Conservation (phyloP, 2,797 vertebrate species). For the Lycodopsis pacificus region DNA sequence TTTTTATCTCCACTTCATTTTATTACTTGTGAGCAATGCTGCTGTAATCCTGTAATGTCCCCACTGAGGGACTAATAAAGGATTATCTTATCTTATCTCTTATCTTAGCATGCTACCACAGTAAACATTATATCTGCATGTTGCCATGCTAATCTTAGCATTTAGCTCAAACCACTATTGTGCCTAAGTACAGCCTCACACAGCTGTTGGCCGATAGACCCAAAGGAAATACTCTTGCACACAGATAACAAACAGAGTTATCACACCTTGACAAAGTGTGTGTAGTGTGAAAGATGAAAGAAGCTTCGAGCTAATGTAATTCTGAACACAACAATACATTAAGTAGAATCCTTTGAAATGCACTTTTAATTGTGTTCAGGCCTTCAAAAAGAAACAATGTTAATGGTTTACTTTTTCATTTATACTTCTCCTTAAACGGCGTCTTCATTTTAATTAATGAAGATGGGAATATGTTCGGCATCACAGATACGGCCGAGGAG, state of each 20-base stretch:
- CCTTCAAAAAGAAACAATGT: constrained; percentile 42
- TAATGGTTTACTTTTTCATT: constrained; percentile 37
- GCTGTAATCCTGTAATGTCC: too few relatives aligned
- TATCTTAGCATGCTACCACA: background rate
- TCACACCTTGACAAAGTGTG: constrained; percentile 14
- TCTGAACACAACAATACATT: constrained; percentile 30
- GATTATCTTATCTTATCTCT: too few relatives aligned
- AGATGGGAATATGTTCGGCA: constrained; percentile 27
- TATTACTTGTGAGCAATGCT: too few relatives aligned
- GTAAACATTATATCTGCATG: background rate
- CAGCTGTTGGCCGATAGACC: background rate
- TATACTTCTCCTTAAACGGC: constrained; percentile 26
- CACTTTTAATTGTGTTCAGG: constrained; percentile 37
- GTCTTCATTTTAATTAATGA: constrained; percentile 36
- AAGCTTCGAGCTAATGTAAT: constrained; percentile 20
- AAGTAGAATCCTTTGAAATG: constrained; percentile 39
- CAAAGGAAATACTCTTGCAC: constrained; percentile 3
- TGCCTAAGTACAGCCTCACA: background rate
- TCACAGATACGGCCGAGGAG: constrained; percentile 21
- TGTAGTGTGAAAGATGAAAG: constrained; percentile 35
- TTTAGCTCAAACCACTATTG: background rate
- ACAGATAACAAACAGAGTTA: background rate
- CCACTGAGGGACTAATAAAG: too few relatives aligned
- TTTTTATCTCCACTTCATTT: too few relatives aligned
- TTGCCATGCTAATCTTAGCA: background rate